Conservation (phyloP, 2,888 invertebrate genomes). For the Drosophila dives region DNA sequence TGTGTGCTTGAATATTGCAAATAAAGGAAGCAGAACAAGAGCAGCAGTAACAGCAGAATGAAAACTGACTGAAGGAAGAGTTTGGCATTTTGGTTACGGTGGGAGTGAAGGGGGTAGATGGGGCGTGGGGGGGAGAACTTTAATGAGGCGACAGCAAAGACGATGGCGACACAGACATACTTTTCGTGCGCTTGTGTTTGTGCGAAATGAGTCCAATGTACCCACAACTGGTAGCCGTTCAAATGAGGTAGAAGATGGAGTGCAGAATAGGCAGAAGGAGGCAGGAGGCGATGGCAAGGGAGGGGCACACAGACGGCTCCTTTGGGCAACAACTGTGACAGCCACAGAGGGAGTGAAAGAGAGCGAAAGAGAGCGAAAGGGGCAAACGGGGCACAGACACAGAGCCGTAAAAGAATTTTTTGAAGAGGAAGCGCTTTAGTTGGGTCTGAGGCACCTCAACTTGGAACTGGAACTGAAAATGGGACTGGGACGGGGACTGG, state of each 20-base stretch:
- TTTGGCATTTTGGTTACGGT: slow-evolving; percentile 60
- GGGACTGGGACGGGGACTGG: slow-evolving; percentile 2
- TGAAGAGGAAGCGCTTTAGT: slow-evolving; percentile 78
- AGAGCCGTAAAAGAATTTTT: slow-evolving; percentile 66
- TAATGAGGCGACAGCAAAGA: slow-evolving; percentile 69
- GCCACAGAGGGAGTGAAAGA: slow-evolving; percentile 1
- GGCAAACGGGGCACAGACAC: slow-evolving; percentile 24
- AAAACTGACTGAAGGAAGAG: slow-evolving; percentile 73
- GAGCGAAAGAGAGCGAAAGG: neutral
- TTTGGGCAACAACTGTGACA: slow-evolving; percentile 41
- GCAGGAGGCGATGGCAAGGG: neutral
- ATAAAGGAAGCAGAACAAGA: slow-evolving; percentile 79
- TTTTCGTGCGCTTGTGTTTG: slow-evolving; percentile 62
- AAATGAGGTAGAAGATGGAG: slow-evolving; percentile 6
- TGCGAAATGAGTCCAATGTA: slow-evolving; percentile 78
- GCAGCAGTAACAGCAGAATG: slow-evolving; percentile 52
- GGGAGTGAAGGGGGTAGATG: neutral
- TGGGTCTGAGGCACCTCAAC: slow-evolving; percentile 61
- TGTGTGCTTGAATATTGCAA: slow-evolving; percentile 60
- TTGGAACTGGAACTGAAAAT: slow-evolving; percentile 27
- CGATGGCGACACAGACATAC: slow-evolving; percentile 77
- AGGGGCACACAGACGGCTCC: slow-evolving; percentile 67
- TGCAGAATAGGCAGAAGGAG: neutral
- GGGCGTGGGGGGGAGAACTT: slow-evolving; percentile 54
- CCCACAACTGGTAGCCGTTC: slow-evolving; percentile 56